phyloP scores from a whole-genome alignment of 1,140 invertebrate species.

The Bombus vancouverensis region DNA sequence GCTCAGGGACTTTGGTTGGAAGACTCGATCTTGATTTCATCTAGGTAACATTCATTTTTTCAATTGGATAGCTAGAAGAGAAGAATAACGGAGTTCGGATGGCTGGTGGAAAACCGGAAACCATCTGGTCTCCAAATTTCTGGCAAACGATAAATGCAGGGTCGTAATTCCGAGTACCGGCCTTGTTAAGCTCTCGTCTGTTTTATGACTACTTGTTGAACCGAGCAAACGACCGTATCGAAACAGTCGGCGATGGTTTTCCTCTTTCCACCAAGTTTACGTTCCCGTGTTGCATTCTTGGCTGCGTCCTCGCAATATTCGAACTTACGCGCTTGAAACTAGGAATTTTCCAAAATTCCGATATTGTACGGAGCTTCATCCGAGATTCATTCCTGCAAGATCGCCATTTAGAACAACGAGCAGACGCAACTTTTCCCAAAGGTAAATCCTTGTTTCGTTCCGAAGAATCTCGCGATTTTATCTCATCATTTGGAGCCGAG shows the following conservation, averaged over 20 bases:
- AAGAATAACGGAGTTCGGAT: not conserved
- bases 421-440: not conserved
- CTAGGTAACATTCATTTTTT: no score
- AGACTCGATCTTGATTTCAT: no score
- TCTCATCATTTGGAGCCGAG: not conserved
- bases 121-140: not conserved
- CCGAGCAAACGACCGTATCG: not conserved
- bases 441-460: not conserved
- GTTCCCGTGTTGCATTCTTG: not conserved
- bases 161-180: not conserved
- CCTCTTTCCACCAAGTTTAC: not conserved
- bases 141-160: not conserved
- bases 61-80: not conserved
- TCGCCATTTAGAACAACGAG: not conserved
- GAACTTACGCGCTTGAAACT: not conserved
- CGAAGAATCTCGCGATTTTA: not conserved
- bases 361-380: not conserved
- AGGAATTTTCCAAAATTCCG: not conserved
- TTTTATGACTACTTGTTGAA: slow-evolving; percentile 49
- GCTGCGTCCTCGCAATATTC: not conserved
- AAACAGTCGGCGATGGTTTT: not conserved
- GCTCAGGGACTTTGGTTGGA: no score
- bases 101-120: not conserved
- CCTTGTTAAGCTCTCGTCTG: not conserved
- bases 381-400: not conserved